phyloP scores from a whole-genome alignment of 2,888 invertebrate species.

The Agrochola lota region DNA sequence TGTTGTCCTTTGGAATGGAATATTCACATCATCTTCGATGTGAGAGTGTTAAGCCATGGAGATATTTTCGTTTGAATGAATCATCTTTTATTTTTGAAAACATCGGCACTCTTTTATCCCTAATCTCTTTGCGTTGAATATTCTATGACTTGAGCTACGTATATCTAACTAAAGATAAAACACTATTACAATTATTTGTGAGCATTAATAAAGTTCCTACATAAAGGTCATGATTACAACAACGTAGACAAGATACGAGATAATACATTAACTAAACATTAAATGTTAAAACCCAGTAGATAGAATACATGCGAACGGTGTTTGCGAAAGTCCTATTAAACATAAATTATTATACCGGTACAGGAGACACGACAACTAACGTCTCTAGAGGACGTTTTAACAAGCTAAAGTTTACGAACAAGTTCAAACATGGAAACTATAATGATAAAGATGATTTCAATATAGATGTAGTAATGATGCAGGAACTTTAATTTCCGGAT shows the following conservation, averaged over 20 bases:
- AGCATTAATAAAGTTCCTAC: not conserved
- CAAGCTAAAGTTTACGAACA: conserved; percentile 38
- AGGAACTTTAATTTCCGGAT: conserved; percentile 24
- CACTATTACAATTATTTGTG: not conserved
- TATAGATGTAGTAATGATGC: conserved; percentile 4
- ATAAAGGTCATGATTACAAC: not conserved
- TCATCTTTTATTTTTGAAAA: conserved; percentile 9
- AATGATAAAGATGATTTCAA: conserved; percentile 20
- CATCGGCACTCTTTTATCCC: not conserved
- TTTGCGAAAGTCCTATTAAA: conserved; percentile 10
- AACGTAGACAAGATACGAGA: not conserved
- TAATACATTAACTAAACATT: not conserved
- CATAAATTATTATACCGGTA: conserved; percentile 5
- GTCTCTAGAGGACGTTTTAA: conserved; percentile 23
- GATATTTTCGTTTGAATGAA: conserved; percentile 36
- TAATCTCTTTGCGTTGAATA: conserved; percentile 19
- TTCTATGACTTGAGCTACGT: not conserved
- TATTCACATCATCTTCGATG: conserved; percentile 33
- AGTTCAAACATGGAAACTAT: conserved; percentile 27
- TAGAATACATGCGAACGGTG: not conserved
- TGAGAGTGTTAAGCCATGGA: conserved; percentile 17
- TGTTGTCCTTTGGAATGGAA: conserved; percentile 41
- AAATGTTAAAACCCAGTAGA: not conserved
- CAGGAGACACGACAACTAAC: not conserved
- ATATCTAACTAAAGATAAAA: not conserved